Evolutionary conservation across 2,113 vertebrate species (phyloP), one percentile per base, ranked within the genome.

Genomic region (Tenebrosternarchus preto): DNA sequence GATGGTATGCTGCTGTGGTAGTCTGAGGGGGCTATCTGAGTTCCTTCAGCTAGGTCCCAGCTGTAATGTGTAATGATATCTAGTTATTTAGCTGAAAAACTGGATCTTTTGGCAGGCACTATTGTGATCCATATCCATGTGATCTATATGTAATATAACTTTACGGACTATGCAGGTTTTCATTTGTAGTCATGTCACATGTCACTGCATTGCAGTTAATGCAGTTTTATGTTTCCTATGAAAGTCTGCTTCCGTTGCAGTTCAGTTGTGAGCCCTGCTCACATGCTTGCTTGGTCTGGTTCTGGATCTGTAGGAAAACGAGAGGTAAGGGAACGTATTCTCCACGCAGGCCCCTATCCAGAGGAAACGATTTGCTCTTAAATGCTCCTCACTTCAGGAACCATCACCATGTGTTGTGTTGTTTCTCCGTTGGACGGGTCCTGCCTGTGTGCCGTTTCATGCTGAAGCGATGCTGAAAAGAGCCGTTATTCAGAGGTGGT

Each of bases 401-500:
- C 25, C n/a, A 29, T 59, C 53, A 64, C 46, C 24, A 5, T 11
- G 20, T 74, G 11, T 80, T 11, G 20, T 74, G 11, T 80, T 20
- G 17, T 64, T 74, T 71, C 12, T 46, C 31, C 33, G 29, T 29
- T 24, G 29, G 57, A 55, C 19, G 22, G 46, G 19, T 15, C 36
- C 71, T 12, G 59, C 31, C 66, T 6, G 74, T 33, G 55, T 76
- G 64, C 64, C 64, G n/a, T 22, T 29, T 72, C 22, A 69, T 71
- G 11, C 67, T 69, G 64, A 71, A 68, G 29, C 50, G 72, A 77
- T 88, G 82, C 89, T 90, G 88, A 90, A 57, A 90, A 68, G 77
- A 83, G 66, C 75, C 36, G 55, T 82, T 79, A 1, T 16, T 67
- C 39, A 36, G 56, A 85, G 83, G 78, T 87, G 81, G 83, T 61